phyloP scores from a whole-genome alignment of 2,888 invertebrate species.

The Trilocha varians region DNA sequence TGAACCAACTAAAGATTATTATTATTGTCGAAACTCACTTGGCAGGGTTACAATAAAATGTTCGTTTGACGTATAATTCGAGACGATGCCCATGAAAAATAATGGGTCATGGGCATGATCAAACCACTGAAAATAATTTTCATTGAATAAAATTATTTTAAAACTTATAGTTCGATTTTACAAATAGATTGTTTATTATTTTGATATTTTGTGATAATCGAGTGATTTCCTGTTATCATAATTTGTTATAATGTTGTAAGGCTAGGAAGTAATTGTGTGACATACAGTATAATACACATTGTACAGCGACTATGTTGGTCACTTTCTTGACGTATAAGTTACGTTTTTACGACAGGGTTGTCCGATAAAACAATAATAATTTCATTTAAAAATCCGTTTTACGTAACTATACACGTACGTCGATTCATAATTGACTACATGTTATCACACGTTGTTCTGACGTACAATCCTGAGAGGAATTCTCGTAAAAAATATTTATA shows the following conservation, averaged over 20 bases:
- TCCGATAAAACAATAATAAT: slow-evolving; percentile 2
- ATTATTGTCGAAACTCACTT: not conserved
- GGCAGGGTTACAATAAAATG: not conserved
- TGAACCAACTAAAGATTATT: not conserved
- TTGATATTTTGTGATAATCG: no score
- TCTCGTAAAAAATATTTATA: slow-evolving; percentile 22
- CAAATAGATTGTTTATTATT: no score
- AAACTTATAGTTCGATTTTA: no score
- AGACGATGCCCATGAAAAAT: not conserved
- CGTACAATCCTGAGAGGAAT: slow-evolving; percentile 20
- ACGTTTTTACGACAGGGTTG: no score
- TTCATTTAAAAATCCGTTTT: not conserved
- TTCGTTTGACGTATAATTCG: not conserved
- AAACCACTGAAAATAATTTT: not conserved
- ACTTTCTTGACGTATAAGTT: no score
- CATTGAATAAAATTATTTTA: slow-evolving; percentile 2
- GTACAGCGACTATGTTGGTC: no score
- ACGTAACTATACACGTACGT: not conserved
- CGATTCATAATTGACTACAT: not conserved
- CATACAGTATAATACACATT: no score
- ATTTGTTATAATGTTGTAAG: no score
- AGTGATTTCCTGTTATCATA: no score
- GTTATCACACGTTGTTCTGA: slow-evolving; percentile 16
- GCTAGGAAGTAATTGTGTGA: no score
- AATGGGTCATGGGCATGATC: not conserved